Evolutionary conservation across 1,140 invertebrate species (phyloP).

Genomic region (Planococcus citri): DNA sequence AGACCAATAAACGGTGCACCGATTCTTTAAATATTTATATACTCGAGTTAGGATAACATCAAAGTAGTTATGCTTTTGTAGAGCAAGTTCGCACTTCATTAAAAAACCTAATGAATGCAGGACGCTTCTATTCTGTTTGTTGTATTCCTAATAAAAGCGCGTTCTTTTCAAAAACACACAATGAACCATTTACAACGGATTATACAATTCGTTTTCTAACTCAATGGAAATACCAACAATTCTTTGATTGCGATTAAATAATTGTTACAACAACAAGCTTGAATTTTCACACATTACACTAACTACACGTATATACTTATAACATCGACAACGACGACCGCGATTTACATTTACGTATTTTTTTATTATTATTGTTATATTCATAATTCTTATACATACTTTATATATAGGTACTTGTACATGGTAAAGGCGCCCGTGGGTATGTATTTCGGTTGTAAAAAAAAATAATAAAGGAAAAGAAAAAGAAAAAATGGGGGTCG

Average conservation of each 20-base stretch:
- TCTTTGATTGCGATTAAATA: slow-evolving; percentile 7
- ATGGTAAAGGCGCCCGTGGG: too few relatives aligned
- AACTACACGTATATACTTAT: too few relatives aligned
- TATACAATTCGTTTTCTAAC: neutral
- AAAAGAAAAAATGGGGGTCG: too few relatives aligned
- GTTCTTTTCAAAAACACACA: neutral
- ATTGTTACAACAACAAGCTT: neutral
- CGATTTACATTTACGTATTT: too few relatives aligned
- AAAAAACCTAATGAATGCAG: slow-evolving; percentile 5
- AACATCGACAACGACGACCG: neutral
- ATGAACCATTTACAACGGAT: slow-evolving; percentile 2
- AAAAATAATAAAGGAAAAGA: too few relatives aligned
- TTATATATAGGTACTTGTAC: too few relatives aligned
- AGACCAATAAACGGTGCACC: neutral
- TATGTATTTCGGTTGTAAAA: too few relatives aligned
- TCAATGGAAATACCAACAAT: neutral
- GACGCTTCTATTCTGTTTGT: slow-evolving; percentile 6
- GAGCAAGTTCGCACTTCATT: neutral
- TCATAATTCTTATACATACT: too few relatives aligned
- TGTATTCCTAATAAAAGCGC: neutral
- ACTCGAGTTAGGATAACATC: neutral
- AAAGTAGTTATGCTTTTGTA: neutral
- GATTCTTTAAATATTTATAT: neutral
- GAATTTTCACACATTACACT: neutral
- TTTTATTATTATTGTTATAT: too few relatives aligned